Evolutionary conservation across 2,888 invertebrate species (phyloP), one percentile per base, ranked within the genome.

Genomic region (Leucophenga maculata): DNA sequence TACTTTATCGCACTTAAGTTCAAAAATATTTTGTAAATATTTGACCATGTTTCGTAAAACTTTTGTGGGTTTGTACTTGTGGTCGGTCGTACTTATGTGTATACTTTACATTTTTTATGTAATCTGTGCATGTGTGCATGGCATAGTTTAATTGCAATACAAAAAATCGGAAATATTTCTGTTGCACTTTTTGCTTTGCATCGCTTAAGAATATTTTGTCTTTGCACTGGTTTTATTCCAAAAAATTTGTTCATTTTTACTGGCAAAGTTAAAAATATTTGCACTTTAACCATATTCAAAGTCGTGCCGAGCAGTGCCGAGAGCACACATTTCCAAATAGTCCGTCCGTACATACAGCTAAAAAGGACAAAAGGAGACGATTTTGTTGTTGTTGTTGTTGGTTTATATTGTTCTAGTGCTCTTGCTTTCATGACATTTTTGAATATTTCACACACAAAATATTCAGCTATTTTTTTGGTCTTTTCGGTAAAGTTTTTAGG

Each of bases 11-110:
- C 22, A 20, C 44, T 44, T 48, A 64, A 64, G 62, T 26, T 64
- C 46, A 64, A 22, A 46, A 64, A 64, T 64, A 14, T 46, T 64
- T 46, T n/a, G 20, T 64, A 64, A 64, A 64, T 64, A 64, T 22
- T 46, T 64, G 31, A 39, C 39, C 39, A 39, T 39, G 39, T 39
- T 39, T 39, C 39, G 8, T 39, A 39, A 9, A 39, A 39, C 39
- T 39, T 39, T 39, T 39, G 39, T 11, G 39, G 39, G 8, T 8
- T 6, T 39, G 3, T 39, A 11, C 39, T 8, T 39, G 39, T 39
- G 39, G 4, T 26, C 26, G 26, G 2, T 4, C 11, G 39, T 57
- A 26, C 55, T 26, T 13, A 32, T 32, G 32, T 59, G 3, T 32
- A 26, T 39, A 6, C 26, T 26, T 26, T 26, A 26, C 4, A 26